These are phyloP conservation scores for Rhipidura dahli DNA, from an alignment of 2,113 vertebrate species.

Conservation along the genomic window DNA sequence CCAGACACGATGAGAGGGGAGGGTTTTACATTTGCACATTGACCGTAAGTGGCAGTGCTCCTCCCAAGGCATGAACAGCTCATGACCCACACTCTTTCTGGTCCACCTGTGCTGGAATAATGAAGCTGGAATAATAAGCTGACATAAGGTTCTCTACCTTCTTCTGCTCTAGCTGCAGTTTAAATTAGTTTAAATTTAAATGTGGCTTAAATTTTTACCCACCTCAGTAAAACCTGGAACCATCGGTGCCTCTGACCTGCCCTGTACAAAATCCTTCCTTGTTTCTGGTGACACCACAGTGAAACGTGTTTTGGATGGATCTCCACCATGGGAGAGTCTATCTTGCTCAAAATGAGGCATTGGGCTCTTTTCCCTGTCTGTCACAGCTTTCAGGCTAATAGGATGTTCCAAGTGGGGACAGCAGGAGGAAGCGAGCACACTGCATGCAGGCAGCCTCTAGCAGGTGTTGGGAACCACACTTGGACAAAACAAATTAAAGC, in stretches of 20 bases:
- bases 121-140: neutral
- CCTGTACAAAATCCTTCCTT: neutral
- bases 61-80: neutral
- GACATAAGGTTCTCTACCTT: neutral
- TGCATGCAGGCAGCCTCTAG: neutral
- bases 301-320: neutral
- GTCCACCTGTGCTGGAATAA: neutral
- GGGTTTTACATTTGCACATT: neutral
- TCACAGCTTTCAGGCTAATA: neutral
- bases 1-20: neutral
- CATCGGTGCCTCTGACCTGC: neutral
- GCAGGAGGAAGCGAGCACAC: neutral
- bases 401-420: neutral
- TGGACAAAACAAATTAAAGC: neutral
- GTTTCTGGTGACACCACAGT: neutral
- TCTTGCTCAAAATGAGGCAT: neutral
- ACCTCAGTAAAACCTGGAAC: neutral
- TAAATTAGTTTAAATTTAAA: neutral
- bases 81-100: neutral
- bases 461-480: neutral
- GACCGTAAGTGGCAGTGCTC: neutral
- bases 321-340: neutral
- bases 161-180: neutral
- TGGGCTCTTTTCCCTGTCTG: neutral
- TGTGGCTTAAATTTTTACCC: neutral